These are phyloP conservation scores for Anoura caudifer DNA, from an alignment of 2,113 vertebrate genomes.

Conservation along the genomic window DNA sequence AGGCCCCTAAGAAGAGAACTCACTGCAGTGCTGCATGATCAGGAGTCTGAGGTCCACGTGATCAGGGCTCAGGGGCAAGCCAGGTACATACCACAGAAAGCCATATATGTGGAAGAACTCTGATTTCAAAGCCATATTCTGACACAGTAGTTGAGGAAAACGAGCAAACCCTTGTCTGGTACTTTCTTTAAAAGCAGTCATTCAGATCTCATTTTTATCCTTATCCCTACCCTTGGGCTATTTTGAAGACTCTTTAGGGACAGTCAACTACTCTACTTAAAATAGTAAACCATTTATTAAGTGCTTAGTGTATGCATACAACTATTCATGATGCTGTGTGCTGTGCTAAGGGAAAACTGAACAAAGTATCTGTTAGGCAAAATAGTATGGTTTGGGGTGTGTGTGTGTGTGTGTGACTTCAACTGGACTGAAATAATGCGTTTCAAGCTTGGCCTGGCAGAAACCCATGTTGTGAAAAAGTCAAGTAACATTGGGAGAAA, in stretches of 20 bases:
- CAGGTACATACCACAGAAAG: not conserved
- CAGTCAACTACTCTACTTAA: not conserved
- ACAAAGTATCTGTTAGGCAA: not conserved
- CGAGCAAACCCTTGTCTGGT: not conserved
- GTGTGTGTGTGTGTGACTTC: constrained; percentile 9
- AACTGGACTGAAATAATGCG: constrained; percentile 24
- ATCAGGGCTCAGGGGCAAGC: not conserved
- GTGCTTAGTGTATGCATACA: not conserved
- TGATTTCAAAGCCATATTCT: not conserved
- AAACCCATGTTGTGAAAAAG: constrained; percentile 40
- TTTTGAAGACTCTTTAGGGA: constrained; percentile 23
- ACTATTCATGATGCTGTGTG: not conserved
- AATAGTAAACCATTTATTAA: constrained; percentile 15
- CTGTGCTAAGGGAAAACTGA: not conserved
- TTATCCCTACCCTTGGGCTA: not conserved
- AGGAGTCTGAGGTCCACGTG: not conserved
- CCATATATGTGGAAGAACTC: not conserved
- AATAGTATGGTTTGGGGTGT: not conserved
- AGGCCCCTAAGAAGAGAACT: not conserved
- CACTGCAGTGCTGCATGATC: accelerated
- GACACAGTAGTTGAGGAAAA: not conserved
- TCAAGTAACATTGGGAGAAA: not conserved
- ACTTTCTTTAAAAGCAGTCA: not conserved
- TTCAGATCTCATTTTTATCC: constrained; percentile 11
- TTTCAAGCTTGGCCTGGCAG: constrained; percentile 25